Conservation (phyloP, 2,888 invertebrate species). For the Didymodactylos carnosus region DNA sequence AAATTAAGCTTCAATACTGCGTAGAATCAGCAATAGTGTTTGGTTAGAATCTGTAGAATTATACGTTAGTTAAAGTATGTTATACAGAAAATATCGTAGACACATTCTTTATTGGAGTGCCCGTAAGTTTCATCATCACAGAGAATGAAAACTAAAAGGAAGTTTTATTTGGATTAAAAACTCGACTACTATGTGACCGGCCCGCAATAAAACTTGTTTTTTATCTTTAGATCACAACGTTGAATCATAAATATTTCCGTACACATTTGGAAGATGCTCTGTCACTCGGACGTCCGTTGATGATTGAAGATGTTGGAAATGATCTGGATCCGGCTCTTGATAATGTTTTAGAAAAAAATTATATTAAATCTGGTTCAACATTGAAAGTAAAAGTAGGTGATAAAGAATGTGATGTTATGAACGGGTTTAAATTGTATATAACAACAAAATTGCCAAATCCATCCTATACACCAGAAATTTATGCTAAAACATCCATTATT, state of each 20-base stretch:
- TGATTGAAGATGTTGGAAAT: constrained; percentile 82
- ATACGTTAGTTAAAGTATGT: too few relatives aligned
- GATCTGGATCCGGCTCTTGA: constrained; percentile 87
- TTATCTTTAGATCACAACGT: constrained; percentile 65
- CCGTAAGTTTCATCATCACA: too few relatives aligned
- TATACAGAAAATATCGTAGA: not conserved
- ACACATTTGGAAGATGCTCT: constrained; percentile 69
- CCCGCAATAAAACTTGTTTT: not conserved
- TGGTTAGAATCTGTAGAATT: too few relatives aligned
- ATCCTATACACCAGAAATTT: constrained; percentile 82
- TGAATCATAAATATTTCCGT: constrained; percentile 88
- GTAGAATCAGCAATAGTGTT: constrained; percentile 18
- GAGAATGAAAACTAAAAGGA: too few relatives aligned
- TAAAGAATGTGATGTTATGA: constrained; percentile 88
- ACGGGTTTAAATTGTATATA: constrained; percentile 78
- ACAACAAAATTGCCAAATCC: constrained; percentile 90
- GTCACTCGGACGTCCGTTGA: constrained; percentile 62
- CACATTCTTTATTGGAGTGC: not conserved
- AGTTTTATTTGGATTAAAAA: not conserved
- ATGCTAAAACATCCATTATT: constrained; percentile 83
- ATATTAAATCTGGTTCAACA: constrained; percentile 84
- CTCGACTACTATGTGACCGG: not conserved
- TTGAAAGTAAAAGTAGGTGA: constrained; percentile 55
- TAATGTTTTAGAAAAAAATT: constrained; percentile 86
- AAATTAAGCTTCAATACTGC: too few relatives aligned